phyloP scores from a whole-genome alignment of 2,888 invertebrate genomes.

The Thereva nobilitata region DNA sequence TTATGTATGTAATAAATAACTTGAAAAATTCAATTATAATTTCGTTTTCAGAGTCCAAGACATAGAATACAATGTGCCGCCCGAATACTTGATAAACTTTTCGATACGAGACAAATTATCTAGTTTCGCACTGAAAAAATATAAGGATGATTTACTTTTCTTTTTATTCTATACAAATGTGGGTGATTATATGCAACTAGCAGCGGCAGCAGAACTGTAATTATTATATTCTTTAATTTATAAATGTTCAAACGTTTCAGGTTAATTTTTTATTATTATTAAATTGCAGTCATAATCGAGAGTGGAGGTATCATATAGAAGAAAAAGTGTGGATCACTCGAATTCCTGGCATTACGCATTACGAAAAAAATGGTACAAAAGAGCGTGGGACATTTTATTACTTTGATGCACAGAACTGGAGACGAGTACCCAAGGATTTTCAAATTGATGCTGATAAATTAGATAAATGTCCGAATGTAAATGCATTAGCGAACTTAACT shows the following conservation, averaged over 20 bases:
- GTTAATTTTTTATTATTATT: background rate
- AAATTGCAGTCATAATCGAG: constrained; percentile 83
- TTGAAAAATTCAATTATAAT: constrained; percentile 2
- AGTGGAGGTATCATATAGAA: constrained; percentile 99
- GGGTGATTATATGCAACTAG: constrained; percentile 96
- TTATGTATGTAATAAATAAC: background rate
- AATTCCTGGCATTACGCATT: constrained; percentile 89
- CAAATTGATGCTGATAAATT: constrained; percentile 98
- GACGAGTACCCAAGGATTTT: constrained; percentile 98
- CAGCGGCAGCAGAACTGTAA: constrained; percentile 96
- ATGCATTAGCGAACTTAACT: constrained; percentile 58
- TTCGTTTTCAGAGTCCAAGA: constrained; percentile 82
- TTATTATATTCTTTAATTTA: constrained; percentile 53
- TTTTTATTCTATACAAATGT: constrained; percentile 99
- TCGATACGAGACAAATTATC: constrained; percentile 95
- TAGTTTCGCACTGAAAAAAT: constrained; percentile 92
- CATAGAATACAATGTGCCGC: constrained; percentile 97
- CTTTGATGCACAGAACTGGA: constrained; percentile 99
- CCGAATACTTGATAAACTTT: constrained; percentile 97
- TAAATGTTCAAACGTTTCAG: background rate
- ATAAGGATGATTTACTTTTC: constrained; percentile 98
- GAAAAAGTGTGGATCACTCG: constrained; percentile 99
- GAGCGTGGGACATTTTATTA: constrained; percentile 99
- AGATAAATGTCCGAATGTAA: constrained; percentile 70
- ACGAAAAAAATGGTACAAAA: constrained; percentile 94